Percentiles rank a stretch among this genome's conserved stretches.
Conservation (phyloP, 2,113 vertebrate species). For the Fukomys damarensis region DNA sequence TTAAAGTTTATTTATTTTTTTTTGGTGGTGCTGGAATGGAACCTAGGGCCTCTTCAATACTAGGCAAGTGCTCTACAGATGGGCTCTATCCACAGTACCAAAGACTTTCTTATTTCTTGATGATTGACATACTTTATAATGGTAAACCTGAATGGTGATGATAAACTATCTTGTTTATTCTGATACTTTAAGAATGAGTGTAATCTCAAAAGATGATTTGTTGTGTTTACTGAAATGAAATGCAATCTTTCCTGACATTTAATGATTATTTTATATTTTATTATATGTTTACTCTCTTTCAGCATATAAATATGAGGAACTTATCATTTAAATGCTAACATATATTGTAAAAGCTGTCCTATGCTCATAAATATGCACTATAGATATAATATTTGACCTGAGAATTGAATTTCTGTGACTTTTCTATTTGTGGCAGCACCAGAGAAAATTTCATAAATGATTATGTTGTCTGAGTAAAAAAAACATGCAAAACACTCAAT, state of each 20-base stretch:
- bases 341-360: conserved; percentile 35
- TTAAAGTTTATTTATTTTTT: not conserved
- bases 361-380: not conserved
- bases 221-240: conserved; percentile 32
- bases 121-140: not conserved
- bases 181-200: not conserved
- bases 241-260: not conserved
- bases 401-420: not conserved
- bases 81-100: not conserved
- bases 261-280: conserved; percentile 42
- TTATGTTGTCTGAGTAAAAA: not conserved
- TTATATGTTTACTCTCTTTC: not conserved
- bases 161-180: not conserved
- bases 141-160: not conserved
- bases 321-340: conserved; percentile 41
- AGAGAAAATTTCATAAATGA: conserved; percentile 27
- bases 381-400: not conserved
- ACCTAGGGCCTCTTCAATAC: not conserved
- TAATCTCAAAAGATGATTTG: not conserved
- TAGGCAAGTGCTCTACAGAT: not conserved
- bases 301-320: not conserved
- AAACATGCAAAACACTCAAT: not conserved
- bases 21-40: not conserved
- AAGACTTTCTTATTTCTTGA: not conserved
- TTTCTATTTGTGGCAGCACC: not conserved